Conservation (phyloP, 2,113 vertebrate genomes). For the Cygnus buccinator region DNA sequence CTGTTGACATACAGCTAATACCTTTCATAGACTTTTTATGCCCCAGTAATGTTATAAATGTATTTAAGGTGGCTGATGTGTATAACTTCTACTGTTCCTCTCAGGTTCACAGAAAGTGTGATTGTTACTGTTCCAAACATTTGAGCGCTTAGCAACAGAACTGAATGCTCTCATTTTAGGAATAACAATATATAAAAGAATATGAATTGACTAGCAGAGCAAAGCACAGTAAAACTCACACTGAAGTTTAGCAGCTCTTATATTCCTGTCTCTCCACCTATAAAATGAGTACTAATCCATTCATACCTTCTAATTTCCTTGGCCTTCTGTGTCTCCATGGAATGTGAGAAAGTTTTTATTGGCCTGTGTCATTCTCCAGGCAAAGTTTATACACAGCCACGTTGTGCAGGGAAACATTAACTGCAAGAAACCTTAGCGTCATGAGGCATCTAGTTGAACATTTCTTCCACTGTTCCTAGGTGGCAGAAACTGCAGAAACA, state of each 20-base stretch:
- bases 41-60: constrained; percentile 43
- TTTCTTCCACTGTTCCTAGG: constrained; percentile 70
- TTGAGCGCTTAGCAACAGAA: constrained; percentile 63
- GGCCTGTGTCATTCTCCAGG: constrained; percentile 77
- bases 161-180: constrained; percentile 50
- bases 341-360: constrained; percentile 74
- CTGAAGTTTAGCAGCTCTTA: constrained; percentile 72
- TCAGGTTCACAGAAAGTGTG: constrained; percentile 75
- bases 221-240: constrained; percentile 82
- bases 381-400: constrained; percentile 82
- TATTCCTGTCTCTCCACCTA: constrained; percentile 41
- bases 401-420: constrained; percentile 65
- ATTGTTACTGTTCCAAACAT: constrained; percentile 77
- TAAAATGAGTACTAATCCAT: constrained; percentile 81
- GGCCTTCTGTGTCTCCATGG: constrained; percentile 76
- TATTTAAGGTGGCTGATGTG: constrained; percentile 78
- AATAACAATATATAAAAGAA: constrained; percentile 60
- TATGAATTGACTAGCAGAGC: constrained; percentile 71
- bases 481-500: constrained; percentile 82
- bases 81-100: constrained; percentile 72
- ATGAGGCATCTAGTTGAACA: background rate
- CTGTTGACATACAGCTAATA: constrained; percentile 66
- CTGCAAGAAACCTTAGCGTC: background rate
- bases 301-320: constrained; percentile 81
- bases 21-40: constrained; percentile 39